These are phyloP conservation scores for Piezodorus guildinii DNA, from an alignment of 1,140 invertebrate genomes.

Conservation along the genomic window DNA sequence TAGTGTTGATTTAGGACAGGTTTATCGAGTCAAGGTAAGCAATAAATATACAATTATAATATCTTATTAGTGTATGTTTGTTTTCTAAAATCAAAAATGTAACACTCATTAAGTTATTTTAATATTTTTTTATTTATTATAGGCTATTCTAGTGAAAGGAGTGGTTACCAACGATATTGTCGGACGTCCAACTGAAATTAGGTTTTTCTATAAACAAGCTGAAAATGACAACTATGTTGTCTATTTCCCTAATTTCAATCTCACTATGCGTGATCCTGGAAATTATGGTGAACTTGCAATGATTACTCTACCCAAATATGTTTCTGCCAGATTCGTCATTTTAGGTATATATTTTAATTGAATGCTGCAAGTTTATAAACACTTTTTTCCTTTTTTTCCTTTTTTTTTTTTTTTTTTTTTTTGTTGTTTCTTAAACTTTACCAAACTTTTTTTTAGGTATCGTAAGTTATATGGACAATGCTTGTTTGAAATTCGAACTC, in stretches of 20 bases:
- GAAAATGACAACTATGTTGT: slow-evolving; percentile 90
- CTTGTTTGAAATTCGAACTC: slow-evolving; percentile 90
- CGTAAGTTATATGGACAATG: slow-evolving; percentile 91
- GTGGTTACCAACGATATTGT: slow-evolving; percentile 91
- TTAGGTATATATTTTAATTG: slow-evolving; percentile 39
- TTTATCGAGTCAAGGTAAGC: slow-evolving; percentile 67
- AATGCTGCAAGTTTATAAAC: neutral
- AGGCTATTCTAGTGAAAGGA: slow-evolving; percentile 79
- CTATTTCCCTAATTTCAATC: slow-evolving; percentile 90
- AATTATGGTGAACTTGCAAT: slow-evolving; percentile 91
- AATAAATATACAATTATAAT: neutral
- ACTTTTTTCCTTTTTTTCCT: neutral
- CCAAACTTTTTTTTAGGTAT: slow-evolving; percentile 44
- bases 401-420: neutral
- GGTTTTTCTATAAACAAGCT: slow-evolving; percentile 92
- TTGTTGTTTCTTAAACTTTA: neutral
- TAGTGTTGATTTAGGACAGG: slow-evolving; percentile 82
- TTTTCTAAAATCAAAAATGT: neutral
- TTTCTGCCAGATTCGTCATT: slow-evolving; percentile 86
- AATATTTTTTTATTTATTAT: slow-evolving; percentile 15
- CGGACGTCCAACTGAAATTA: slow-evolving; percentile 84
- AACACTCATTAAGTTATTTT: no score
- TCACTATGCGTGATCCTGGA: slow-evolving; percentile 84
- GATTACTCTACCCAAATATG: slow-evolving; percentile 86
- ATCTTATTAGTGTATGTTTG: neutral